Base-by-base conservation (phyloP, 1,140 invertebrate species). In the Microplitis mediator region DNA sequence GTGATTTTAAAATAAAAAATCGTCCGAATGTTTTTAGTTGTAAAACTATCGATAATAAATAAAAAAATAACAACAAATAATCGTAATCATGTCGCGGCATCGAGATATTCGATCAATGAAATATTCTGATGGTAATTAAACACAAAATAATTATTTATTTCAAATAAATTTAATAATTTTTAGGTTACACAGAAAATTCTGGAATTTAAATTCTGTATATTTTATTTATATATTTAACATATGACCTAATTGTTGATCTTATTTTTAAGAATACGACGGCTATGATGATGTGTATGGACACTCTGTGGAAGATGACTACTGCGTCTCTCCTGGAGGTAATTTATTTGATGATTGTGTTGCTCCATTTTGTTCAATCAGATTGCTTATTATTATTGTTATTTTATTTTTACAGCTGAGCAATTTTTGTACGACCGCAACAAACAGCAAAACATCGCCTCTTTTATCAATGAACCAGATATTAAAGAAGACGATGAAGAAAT, bases 201-300 rank as follows among this genome's bases (percentile, higher is more conserved):
- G 23, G 69, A 58, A 50, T 35, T 36, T 67, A 51, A 36, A 56
- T 54, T 32, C 45, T 74, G 9, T n/a, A 72, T 75, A 23, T 23
- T 23, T 23, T 23, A 23, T 23, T 23, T 23, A 23, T 23, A 23
- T 23, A 23, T 2, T 23, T 1, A 23, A 23, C 2, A 23, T 23
- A 23, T 72, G 63, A 63, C 35, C 74, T 50, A 56, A 62, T 63
- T 65, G 52, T 6, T 50, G n/a, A 16, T 74, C 72, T 75, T 14
- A 70, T 75, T 78, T 64, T 83, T 11, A 77, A 94, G 96, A 97
- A 81, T 97, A 95, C 84, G 95, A 97, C 80, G 93, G 91, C 61
- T 96, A 95, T 82, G 94, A 97, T 80, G 95, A 97, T 88, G 91
- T 95, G 71, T 97, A 97, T 84, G 95, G 95, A 3, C 94, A 96